Evolutionary conservation across 2,797 vertebrate genomes (phyloP).

Genomic region (Hyperoplus immaculatus): DNA sequence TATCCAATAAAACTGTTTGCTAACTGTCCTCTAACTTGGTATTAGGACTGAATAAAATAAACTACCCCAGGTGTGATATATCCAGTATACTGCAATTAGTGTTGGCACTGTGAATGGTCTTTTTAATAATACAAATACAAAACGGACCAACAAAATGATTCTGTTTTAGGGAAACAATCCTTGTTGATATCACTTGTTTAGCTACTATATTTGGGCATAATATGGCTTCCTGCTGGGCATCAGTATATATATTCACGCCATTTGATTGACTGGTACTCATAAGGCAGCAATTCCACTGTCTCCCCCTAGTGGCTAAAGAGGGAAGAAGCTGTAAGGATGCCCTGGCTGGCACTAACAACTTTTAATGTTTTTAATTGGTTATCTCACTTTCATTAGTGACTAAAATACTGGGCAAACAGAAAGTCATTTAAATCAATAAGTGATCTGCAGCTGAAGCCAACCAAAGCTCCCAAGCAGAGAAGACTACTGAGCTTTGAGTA

Average conservation of each 20-base stretch:
- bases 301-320: slow-evolving; percentile 24
- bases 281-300: not conserved
- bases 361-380: not conserved
- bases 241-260: not conserved
- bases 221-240: not conserved
- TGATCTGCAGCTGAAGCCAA: not conserved
- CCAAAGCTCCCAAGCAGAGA: not conserved
- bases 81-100: not conserved
- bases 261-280: not conserved
- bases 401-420: not conserved
- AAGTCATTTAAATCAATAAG: not conserved
- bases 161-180: not conserved
- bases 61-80: not conserved
- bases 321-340: not conserved
- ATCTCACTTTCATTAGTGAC: not conserved
- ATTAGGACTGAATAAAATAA: not conserved
- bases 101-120: not conserved
- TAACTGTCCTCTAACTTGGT: not conserved
- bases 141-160: not conserved
- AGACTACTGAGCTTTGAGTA: not conserved
- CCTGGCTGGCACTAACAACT: not conserved
- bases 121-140: not conserved
- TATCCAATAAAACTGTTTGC: not conserved
- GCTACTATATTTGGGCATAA: not conserved
- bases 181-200: not conserved